phyloP scores from a whole-genome alignment of 2,113 vertebrate genomes.

The Hyperopisus bebe region DNA sequence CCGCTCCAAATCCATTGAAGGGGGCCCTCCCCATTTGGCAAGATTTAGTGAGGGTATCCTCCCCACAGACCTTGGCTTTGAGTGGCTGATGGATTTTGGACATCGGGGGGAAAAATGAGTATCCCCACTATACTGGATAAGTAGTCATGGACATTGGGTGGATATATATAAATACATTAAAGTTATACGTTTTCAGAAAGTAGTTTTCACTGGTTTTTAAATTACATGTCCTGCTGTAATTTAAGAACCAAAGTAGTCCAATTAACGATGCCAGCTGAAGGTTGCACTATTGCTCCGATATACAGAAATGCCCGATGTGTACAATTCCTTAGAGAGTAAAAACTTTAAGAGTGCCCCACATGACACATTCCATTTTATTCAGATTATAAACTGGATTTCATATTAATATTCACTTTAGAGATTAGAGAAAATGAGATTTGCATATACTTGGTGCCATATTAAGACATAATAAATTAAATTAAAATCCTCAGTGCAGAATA shows the following conservation, averaged over 20 bases:
- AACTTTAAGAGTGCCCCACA: neutral
- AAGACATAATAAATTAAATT: slow-evolving; percentile 20
- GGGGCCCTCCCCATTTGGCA: neutral
- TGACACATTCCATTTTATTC: neutral
- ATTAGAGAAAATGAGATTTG: slow-evolving; percentile 26
- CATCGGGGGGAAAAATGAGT: neutral
- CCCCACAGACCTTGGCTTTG: neutral
- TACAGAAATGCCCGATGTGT: neutral
- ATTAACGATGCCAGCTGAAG: neutral
- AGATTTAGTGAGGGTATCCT: neutral
- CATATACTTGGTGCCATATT: slow-evolving; percentile 24
- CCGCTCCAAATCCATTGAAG: neutral
- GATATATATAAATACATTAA: neutral
- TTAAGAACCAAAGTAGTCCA: too few species aligned
- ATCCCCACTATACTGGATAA: neutral
- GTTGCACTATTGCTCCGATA: neutral
- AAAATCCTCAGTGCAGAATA: slow-evolving; percentile 15
- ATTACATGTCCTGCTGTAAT: neutral
- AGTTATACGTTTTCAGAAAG: neutral
- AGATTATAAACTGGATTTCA: slow-evolving; percentile 15
- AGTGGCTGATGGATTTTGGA: neutral
- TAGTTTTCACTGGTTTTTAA: neutral
- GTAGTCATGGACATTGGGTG: neutral
- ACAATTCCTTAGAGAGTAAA: neutral
- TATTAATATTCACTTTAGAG: slow-evolving; percentile 25